Evolutionary conservation across 2,797 vertebrate species (phyloP).

Genomic region (Heliangelus exortis): DNA sequence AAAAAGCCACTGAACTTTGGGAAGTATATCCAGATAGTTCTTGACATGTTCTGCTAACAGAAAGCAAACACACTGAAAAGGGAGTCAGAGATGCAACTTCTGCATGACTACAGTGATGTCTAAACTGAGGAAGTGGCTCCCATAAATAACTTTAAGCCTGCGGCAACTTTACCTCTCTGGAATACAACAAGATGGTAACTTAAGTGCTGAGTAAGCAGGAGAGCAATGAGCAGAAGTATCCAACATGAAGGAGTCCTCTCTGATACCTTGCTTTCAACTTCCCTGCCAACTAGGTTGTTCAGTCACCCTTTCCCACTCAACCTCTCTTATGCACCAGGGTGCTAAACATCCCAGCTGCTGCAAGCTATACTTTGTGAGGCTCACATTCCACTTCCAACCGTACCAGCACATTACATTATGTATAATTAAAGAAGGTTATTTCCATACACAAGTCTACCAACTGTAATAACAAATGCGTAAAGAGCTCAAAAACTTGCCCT

Average conservation of each 20-base stretch:
- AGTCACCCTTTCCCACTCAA: not conserved
- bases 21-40: not conserved
- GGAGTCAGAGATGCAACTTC: not conserved
- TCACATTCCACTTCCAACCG: not conserved
- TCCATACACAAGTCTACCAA: not conserved
- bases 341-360: not conserved
- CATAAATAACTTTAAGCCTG: not conserved
- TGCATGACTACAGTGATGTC: not conserved
- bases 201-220: not conserved
- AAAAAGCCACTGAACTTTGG: not conserved
- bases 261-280: not conserved
- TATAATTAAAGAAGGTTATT: not conserved
- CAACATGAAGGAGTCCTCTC: not conserved
- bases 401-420: not conserved
- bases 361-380: not conserved
- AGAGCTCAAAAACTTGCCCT: not conserved
- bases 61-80: not conserved
- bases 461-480: not conserved
- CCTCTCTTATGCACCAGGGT: not conserved
- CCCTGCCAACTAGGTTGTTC: not conserved
- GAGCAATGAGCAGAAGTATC: not conserved
- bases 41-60: not conserved
- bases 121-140: not conserved
- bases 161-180: not conserved
- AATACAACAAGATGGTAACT: not conserved